Evolutionary conservation across 2,113 vertebrate genomes (phyloP), one percentile per base, ranked within the genome.

Genomic region (Phoxinus phoxinus): DNA sequence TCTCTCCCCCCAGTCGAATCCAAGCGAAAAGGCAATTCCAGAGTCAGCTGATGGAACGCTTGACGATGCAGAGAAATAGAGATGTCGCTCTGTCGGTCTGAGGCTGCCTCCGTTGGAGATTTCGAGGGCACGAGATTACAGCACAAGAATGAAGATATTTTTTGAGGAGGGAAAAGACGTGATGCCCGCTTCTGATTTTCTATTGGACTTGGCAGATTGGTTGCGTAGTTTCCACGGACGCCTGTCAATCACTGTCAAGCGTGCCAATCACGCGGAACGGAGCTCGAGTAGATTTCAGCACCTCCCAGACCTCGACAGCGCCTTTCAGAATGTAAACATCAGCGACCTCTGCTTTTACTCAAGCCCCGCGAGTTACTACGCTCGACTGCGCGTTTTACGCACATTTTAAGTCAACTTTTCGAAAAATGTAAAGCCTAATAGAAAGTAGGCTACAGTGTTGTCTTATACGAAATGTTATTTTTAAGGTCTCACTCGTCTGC

Each of bases 171-270:
- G 90, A 94, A 94, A 95, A 94, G 93, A 94, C 91, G 93, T 94
- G 92, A 93, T 91, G 91, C 91, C 93, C 92, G 90, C 92, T 88
- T 91, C 95, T 93, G 94, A 94, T 94, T 95, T 89, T 93, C 97
- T 95, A 96, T 95, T 96, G 96, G 96, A 95, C 93, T 96, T 96
- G 96, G 96, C 95, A 96, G 96, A 95, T 95, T 95, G 96, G 95
- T 93, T 93, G 94, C 92, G 87, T 90, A 92, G 96, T 96, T 96
- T 94, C 96, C 96, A 96, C 95, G 96, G 96, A 93, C 94, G 92
- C 95, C 94, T 97, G 97, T 97, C 97, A 97, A 96, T 99, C 97
- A 97, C 93, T 94, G 95, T 95, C 95, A 94, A 91, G 91, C 95
- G 95, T 95, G 95, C 97, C 97, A 98, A 98, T 98, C 97, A 94